phyloP scores from a whole-genome alignment of 2,888 invertebrate genomes.

The Quadroppia sp. region DNA sequence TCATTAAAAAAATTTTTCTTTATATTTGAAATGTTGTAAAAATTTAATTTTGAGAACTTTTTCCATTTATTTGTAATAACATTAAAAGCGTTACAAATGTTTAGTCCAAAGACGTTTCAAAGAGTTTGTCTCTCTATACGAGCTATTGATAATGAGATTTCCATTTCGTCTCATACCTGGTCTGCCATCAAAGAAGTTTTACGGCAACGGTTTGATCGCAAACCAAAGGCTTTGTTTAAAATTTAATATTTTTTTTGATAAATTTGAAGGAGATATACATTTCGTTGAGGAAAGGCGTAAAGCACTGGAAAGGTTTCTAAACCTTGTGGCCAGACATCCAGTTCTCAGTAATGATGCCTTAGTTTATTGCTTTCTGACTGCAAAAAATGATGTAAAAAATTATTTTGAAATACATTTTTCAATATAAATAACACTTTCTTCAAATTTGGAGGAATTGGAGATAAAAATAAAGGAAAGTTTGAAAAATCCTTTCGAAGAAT shows the following conservation, averaged over 20 bases:
- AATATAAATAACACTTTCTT: background rate
- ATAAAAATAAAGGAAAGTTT: background rate
- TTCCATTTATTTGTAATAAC: no score
- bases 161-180: conserved; percentile 54
- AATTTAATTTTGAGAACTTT: conserved; percentile 8
- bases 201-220: conserved; percentile 40
- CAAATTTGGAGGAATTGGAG: background rate
- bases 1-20: no score
- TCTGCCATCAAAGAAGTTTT: conserved; percentile 54
- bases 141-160: conserved; percentile 52
- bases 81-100: conserved; percentile 51
- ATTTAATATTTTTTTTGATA: conserved; percentile 35
- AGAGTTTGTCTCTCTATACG: conserved; percentile 55
- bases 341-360: conserved; percentile 53
- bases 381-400: background rate
- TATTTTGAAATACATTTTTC: background rate
- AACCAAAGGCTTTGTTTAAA: background rate
- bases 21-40: background rate
- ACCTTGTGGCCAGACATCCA: conserved; percentile 53
- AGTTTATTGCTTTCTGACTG: conserved; percentile 53
- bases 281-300: conserved; percentile 54
- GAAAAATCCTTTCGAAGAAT: background rate
- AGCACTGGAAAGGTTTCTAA: conserved; percentile 52
- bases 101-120: conserved; percentile 54
- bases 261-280: conserved; percentile 52